Evolutionary conservation across 2,888 invertebrate species (phyloP).

Genomic region (Polydrusus cervinus): DNA sequence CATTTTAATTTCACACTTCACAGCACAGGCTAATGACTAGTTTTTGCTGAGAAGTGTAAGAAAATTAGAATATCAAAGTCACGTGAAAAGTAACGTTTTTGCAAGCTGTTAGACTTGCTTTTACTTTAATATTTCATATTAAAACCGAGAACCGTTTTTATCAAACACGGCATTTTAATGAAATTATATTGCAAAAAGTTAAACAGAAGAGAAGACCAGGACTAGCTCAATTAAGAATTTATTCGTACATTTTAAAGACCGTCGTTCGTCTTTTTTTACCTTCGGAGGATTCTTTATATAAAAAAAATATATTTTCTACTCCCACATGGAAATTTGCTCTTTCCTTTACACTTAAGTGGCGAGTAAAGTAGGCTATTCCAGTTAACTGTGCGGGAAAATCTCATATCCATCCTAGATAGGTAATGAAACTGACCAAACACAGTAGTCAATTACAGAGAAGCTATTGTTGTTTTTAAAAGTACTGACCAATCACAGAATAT

Average conservation of each 20-base stretch:
- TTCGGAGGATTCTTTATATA: too few species aligned
- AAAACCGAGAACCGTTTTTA: conserved; percentile 19
- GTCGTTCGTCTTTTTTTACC: not conserved
- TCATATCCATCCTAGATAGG: too few species aligned
- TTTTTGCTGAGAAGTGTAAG: conserved; percentile 40
- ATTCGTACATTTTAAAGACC: not conserved
- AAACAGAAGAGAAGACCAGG: conserved; percentile 1
- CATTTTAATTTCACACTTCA: conserved; percentile 49
- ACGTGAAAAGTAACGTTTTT: conserved; percentile 26
- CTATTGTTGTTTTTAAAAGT: too few species aligned
- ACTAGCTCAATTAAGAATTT: not conserved
- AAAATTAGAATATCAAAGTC: conserved; percentile 48
- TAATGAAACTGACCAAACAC: too few species aligned
- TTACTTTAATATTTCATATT: conserved; percentile 31
- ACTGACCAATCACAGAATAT: too few species aligned
- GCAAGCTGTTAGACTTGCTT: conserved; percentile 32
- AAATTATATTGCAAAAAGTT: conserved; percentile 14
- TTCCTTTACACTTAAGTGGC: too few species aligned
- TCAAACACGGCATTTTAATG: conserved; percentile 27
- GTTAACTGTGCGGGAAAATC: too few species aligned
- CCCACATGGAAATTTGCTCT: too few species aligned
- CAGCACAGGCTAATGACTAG: conserved; percentile 44
- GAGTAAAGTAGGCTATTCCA: too few species aligned
- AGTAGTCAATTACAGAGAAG: too few species aligned
- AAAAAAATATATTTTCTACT: too few species aligned